Base-by-base conservation (phyloP, 1,140 invertebrate genomes). In the Fopius arisanus region DNA sequence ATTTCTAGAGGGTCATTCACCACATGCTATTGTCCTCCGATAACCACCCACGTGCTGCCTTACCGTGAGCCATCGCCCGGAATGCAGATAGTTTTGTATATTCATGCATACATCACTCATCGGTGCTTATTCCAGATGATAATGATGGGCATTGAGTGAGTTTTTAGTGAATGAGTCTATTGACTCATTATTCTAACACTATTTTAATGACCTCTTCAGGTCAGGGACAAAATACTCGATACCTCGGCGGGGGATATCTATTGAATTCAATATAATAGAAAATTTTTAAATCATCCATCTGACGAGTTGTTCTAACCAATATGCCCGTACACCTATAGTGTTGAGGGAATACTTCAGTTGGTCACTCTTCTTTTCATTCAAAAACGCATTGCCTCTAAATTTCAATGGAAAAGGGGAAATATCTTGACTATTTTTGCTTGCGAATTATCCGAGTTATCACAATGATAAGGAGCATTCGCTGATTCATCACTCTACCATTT, bases 391-490 rank as follows among this genome's bases (percentile, higher is more conserved):
- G 21, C 14, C 14, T 19, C 33, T 37, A 10, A 37, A 37, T 5
- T 37, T 1, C 33, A 12, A 37, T 12, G 12, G 9, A 37, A 37
- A 37, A 1, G 3, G 7, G 3, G 12, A 37, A 12, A 37, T 54
- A n/a, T 54, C 23, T 54, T 16, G 1, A 21, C 23, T 54, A n/a
- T 54, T 54, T 54, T 54, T 48, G 43, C 14, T 51, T 51, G 2
- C n/a, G 6, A 65, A 65, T 65, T 12, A 33, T 65, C n/a, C 16
- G 26, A 31, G 29, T 31, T 65, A 37, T 31, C 26, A 23, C 6
- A 21, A 3, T 73, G 28, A 63, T 54, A 65, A 73, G 16, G 37
- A 26, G 23, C 16, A 26, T 73, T 31, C 19, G 67, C 71, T 28
- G 16, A 19, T 43, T 31, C 16, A 23, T 73, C 41, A 54, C 19